These are phyloP conservation scores for Corythornis cristatus DNA, from an alignment of 2,113 vertebrate species.

Conservation along the genomic window DNA sequence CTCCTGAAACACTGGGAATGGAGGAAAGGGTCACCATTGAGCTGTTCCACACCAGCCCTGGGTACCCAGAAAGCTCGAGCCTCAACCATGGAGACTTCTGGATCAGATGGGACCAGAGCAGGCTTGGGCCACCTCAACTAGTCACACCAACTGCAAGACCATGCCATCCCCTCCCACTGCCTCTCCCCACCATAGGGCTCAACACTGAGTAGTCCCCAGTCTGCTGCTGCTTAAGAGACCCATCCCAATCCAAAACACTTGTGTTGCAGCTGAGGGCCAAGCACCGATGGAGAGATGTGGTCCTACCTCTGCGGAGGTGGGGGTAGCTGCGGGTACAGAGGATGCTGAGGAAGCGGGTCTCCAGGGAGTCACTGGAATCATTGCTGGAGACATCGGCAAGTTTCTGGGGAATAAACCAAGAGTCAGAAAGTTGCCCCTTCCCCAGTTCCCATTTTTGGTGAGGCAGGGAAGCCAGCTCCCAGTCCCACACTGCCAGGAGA, in stretches of 20 bases:
- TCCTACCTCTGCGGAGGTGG: conserved; percentile 90
- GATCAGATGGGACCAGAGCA: background rate
- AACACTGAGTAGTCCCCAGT: background rate
- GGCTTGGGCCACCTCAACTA: background rate
- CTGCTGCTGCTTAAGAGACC: background rate
- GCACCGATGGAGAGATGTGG: rapidly evolving
- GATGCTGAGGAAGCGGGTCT: conserved; percentile 92
- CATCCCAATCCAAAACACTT: background rate
- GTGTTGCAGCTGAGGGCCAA: no score
- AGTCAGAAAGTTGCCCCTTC: background rate
- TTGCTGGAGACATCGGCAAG: conserved; percentile 87
- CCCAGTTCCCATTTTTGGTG: rapidly evolving
- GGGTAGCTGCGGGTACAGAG: conserved; percentile 93
- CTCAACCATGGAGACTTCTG: background rate
- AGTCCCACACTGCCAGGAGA: background rate
- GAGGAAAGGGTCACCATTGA: background rate
- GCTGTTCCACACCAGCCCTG: background rate
- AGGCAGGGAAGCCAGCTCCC: background rate
- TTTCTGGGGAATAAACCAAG: conserved; percentile 75
- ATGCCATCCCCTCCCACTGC: background rate
- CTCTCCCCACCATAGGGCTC: background rate
- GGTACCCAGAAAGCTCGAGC: rapidly evolving
- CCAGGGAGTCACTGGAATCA: conserved; percentile 84
- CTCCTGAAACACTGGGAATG: conserved; percentile 91
- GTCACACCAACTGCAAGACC: background rate